Conservation (phyloP, 2,888 invertebrate species). For the Chelonus formosanus region DNA sequence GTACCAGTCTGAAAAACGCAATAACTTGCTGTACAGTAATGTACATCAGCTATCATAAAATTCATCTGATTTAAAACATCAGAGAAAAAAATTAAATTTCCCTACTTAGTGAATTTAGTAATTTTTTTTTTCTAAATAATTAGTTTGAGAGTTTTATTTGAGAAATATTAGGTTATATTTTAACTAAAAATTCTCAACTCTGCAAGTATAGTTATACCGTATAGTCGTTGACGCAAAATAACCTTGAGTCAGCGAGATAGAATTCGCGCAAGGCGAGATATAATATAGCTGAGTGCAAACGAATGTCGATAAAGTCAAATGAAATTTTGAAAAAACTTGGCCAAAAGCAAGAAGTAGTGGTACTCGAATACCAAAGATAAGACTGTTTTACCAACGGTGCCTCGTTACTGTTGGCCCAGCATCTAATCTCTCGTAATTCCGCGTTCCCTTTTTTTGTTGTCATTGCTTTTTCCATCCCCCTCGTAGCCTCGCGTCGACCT, state of each 20-base stretch:
- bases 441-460: constrained; percentile 40
- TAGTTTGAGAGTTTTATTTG: too few species aligned
- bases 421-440: constrained; percentile 57
- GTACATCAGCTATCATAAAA: too few species aligned
- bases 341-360: constrained; percentile 18
- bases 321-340: constrained; percentile 12
- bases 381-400: constrained; percentile 54
- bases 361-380: constrained; percentile 26
- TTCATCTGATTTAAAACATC: too few species aligned
- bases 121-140: too few species aligned
- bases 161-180: too few species aligned
- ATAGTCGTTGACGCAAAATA: constrained; percentile 21
- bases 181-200: neutral
- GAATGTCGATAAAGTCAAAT: constrained; percentile 28
- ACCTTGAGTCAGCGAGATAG: constrained; percentile 24
- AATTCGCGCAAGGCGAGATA: constrained; percentile 21
- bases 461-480: constrained; percentile 41
- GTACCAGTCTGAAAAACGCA: neutral
- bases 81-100: too few species aligned
- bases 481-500: constrained; percentile 39
- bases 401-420: constrained; percentile 52
- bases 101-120: too few species aligned
- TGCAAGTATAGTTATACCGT: neutral
- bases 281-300: constrained; percentile 24
- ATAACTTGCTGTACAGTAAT: too few species aligned